Percentiles rank a stretch among this genome's conserved stretches.
These are phyloP conservation scores for Plagodis dolabraria DNA, from an alignment of 2,888 invertebrate species.

Conservation along the genomic window DNA sequence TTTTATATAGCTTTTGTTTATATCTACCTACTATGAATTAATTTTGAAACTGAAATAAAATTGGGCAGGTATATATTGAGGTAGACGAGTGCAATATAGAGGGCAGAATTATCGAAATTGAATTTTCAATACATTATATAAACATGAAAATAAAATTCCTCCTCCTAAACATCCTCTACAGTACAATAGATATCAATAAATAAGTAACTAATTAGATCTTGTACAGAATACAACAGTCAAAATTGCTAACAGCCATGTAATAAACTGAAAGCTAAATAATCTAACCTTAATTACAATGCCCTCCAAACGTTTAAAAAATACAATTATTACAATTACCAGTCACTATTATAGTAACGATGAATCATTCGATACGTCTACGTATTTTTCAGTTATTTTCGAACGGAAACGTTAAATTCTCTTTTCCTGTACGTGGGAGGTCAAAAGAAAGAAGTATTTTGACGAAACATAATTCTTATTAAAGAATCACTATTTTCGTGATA, in stretches of 20 bases:
- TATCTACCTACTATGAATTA: too few species aligned
- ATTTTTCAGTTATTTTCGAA: conserved; percentile 49
- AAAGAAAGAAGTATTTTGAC: conserved; percentile 34
- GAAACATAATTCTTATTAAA: conserved; percentile 30
- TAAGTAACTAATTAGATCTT: too few species aligned
- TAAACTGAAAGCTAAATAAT: conserved; percentile 6
- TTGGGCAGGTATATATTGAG: too few species aligned
- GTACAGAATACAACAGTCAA: not conserved
- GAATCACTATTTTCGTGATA: conserved; percentile 22
- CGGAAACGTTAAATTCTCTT: conserved; percentile 58
- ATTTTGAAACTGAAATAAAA: too few species aligned
- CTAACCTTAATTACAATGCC: conserved; percentile 47
- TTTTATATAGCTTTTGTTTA: too few species aligned
- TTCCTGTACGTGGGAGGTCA: conserved; percentile 49
- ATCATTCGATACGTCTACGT: conserved; percentile 36
- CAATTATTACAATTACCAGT: conserved; percentile 45
- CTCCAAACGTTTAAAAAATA: conserved; percentile 46
- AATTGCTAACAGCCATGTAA: not conserved
- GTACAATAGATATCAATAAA: too few species aligned
- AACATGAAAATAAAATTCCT: too few species aligned
- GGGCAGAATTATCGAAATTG: too few species aligned
- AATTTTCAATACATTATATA: too few species aligned
- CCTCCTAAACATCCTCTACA: too few species aligned
- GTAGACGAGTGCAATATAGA: too few species aligned
- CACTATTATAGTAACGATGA: conserved; percentile 13